Base-by-base conservation (phyloP, 1,140 invertebrate species). In the Prorops nasuta region DNA sequence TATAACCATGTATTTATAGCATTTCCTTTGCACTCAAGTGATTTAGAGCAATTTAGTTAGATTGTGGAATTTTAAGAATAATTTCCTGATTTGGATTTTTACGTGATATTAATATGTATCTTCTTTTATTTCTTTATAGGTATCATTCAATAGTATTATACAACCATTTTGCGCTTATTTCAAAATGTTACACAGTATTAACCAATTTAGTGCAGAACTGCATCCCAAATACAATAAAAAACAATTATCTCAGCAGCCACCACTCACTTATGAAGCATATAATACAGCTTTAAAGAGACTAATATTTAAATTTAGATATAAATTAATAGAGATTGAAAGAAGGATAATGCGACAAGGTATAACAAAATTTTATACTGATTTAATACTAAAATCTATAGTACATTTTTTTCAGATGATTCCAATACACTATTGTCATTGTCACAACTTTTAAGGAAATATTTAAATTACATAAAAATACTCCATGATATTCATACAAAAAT, bases 341-440 rank as follows among this genome's bases (percentile, higher is more conserved):
- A 28, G 53, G 43, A 21, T 75, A 3, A 71, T 74, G 55, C 66
- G 64, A 14, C 73, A 76, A 69, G 64, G 74, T 75, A 61, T 52
- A 22, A 34, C 4, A 32, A 49, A 60, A 41, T 2, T 34, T 34
- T 18, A 2, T 36, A 41, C 58, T 45, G 15, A 21, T 28, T 31
- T 9, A 44, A 36, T 37, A 34, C 35, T 16, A 47, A 10, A 56
- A 44, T 53, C 19, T 42, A 40, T 45, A 21, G 38, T 32, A 18
- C 31, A 43, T 42, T 44, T 37, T 59, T 66, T 49, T 0, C 32
- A 72, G 71, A 70, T 42, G 48, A 56, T 32, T 64, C 51, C 18
- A 54, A 65, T 21, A 82, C 80, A 8, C 58, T 83, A 22, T 36
- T 81, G 3, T 69, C 69, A 19, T 51, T 82, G 15, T 67, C 67